These are phyloP conservation scores for Drosophila fuyamai DNA, from an alignment of 1,140 invertebrate genomes.

Conservation along the genomic window DNA sequence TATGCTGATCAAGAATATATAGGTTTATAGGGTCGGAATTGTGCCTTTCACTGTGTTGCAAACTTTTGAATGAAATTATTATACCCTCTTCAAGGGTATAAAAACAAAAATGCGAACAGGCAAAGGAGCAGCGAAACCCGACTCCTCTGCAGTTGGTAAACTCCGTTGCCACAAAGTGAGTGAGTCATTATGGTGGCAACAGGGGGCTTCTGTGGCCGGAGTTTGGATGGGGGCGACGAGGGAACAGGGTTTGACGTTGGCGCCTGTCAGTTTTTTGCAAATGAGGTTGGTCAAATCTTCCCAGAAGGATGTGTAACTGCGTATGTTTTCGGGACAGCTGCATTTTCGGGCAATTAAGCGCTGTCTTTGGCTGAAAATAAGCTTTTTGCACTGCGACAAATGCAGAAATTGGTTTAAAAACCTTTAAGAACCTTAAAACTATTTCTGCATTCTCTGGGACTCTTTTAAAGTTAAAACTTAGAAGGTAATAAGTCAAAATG, in stretches of 20 bases:
- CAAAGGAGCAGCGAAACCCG: constrained; percentile 33
- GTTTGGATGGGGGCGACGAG: not conserved
- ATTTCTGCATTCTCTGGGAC: no score
- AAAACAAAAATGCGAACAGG: constrained; percentile 1
- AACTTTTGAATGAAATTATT: no score
- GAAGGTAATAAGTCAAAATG: no score
- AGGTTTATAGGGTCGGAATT: no score
- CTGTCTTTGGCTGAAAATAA: constrained; percentile 22
- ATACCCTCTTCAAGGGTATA: no score
- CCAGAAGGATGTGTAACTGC: constrained; percentile 23
- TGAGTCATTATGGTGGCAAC: constrained; percentile 48
- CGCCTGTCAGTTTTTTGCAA: constrained; percentile 40
- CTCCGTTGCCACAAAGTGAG: constrained; percentile 35
- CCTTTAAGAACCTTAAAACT: not conserved
- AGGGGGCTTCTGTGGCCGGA: constrained; percentile 25
- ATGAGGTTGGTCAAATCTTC: constrained; percentile 24
- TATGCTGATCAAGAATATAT: no score
- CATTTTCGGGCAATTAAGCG: constrained; percentile 38
- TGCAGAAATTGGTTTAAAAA: no score
- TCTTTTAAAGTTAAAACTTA: no score
- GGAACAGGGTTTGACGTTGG: constrained; percentile 25
- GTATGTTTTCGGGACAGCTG: constrained; percentile 33
- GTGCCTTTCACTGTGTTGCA: no score
- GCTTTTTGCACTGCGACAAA: constrained; percentile 13
- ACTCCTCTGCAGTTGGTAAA: constrained; percentile 38